Evolutionary conservation across 2,797 vertebrate species (phyloP), one percentile per base, ranked within the genome.

Genomic region (Enteromius unitaeniatus): DNA sequence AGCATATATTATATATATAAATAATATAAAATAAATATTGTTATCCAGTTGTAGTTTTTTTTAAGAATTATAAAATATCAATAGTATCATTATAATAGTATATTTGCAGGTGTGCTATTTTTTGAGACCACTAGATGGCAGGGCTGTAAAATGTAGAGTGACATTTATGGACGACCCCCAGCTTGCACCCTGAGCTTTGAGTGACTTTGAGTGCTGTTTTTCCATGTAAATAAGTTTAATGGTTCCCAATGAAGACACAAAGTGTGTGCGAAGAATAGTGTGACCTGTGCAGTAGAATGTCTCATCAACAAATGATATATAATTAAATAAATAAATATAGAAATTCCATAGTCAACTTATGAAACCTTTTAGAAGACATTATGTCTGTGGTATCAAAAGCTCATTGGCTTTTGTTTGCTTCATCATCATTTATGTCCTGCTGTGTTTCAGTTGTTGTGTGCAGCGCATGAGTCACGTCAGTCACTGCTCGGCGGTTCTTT

Each of bases 71-170:
- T n/a, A 68, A 42, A 13, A 23, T 45, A 15, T 26, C 42, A 72
- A 19, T 19, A 19, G 69, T 28, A 28, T 72, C 14, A 49, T 23
- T 45, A 45, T 13, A 45, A 45, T 45, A 13, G 42, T 45, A 45
- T 49, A 28, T 49, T 49, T 49, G 45, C 15, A 49, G 28, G 26
- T 6, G 70, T 21, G 28, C 17, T 51, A 21, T 13, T 73, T 28
- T 73, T 31, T 51, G 26, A 34, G 17, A 73, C 77, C 77, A 67
- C 42, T 67, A 51, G 77, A 51, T 49, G 77, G 45, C 60, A 49
- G 6, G 11, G 42, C 6, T 23, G 62, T 65, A 10, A 34, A 49
- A 65, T 10, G 9, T 65, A 49, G 9, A 49, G 2, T 19, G 15
- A 19, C 26, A 31, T 1, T 31, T 19, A 31, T 17, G 23, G 45